These are phyloP conservation scores for Marcusenius ussheri DNA, from an alignment of 2,113 vertebrate species.

Conservation along the genomic window DNA sequence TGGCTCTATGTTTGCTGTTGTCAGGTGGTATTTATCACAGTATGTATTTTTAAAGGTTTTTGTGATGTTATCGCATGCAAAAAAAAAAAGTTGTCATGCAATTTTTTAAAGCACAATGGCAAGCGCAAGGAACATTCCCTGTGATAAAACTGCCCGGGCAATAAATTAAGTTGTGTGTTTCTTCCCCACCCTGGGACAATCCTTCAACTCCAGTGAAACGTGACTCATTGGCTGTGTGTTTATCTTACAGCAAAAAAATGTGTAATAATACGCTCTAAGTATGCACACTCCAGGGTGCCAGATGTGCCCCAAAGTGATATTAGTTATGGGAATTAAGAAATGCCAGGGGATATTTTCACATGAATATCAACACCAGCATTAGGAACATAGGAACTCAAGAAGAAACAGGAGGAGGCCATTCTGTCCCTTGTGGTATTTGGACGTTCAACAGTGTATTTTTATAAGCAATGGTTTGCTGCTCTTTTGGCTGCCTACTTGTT, in stretches of 20 bases:
- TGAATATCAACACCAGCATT: constrained; percentile 1
- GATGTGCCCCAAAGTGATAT: background rate
- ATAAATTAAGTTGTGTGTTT: background rate
- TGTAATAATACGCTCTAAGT: background rate
- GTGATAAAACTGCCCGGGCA: background rate
- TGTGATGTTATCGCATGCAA: constrained; percentile 4
- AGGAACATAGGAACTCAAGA: background rate
- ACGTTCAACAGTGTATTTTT: background rate
- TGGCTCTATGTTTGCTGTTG: constrained; percentile 12
- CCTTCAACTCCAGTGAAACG: background rate
- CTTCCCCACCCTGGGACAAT: background rate
- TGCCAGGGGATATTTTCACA: background rate
- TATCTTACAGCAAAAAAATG: background rate
- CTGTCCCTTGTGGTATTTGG: background rate
- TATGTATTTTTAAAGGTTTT: constrained; percentile 3
- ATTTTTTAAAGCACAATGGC: background rate
- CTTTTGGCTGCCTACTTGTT: background rate
- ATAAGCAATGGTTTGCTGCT: background rate
- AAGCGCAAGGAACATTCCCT: background rate
- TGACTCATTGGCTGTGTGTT: constrained; percentile 8
- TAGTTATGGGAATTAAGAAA: background rate
- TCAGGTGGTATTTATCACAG: constrained; percentile 21
- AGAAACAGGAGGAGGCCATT: background rate
- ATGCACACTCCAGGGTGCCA: background rate
- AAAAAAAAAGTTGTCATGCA: constrained; percentile 4